Evolutionary conservation across 2,888 invertebrate genomes (phyloP).

Genomic region (Mimumesa dahlbomi): DNA sequence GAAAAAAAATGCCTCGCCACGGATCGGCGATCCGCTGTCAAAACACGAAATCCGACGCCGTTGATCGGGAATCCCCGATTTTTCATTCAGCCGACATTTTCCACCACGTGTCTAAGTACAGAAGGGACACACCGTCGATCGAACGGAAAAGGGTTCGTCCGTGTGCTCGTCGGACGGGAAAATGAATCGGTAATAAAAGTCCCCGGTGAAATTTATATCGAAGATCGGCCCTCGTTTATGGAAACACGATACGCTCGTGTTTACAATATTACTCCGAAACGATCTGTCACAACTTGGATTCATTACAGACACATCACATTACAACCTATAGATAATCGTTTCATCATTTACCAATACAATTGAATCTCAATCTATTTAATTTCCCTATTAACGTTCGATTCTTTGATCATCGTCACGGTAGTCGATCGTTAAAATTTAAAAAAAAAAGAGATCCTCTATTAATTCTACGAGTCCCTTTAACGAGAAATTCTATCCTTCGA

Average conservation of each 20-base stretch:
- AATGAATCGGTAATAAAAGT: conserved; percentile 40
- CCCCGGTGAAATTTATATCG: conserved; percentile 43
- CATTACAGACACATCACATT: too few species aligned
- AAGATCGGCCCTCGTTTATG: conserved; percentile 36
- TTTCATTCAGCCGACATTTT: conserved; percentile 65
- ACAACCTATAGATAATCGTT: too few species aligned
- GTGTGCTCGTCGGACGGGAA: not conserved
- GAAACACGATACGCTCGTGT: conserved; percentile 47
- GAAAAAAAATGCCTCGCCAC: conserved; percentile 58
- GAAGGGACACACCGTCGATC: conserved; percentile 1
- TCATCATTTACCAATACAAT: too few species aligned
- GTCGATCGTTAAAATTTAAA: too few species aligned
- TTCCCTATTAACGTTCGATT: too few species aligned
- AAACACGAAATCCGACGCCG: conserved; percentile 77
- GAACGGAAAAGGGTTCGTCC: conserved; percentile 26
- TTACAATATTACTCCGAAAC: too few species aligned
- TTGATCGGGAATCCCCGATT: conserved; percentile 56
- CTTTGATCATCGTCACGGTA: too few species aligned
- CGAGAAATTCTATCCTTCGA: too few species aligned
- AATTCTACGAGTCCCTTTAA: too few species aligned
- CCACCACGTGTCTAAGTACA: conserved; percentile 27
- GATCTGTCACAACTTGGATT: too few species aligned
- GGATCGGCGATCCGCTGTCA: conserved; percentile 78
- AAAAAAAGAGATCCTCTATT: too few species aligned
- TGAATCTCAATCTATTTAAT: too few species aligned